A percentile compares a stretch with the other conserved stretches of the same genome.
Conservation (phyloP, 2,888 invertebrate genomes). For the Phyto melanocephala region DNA sequence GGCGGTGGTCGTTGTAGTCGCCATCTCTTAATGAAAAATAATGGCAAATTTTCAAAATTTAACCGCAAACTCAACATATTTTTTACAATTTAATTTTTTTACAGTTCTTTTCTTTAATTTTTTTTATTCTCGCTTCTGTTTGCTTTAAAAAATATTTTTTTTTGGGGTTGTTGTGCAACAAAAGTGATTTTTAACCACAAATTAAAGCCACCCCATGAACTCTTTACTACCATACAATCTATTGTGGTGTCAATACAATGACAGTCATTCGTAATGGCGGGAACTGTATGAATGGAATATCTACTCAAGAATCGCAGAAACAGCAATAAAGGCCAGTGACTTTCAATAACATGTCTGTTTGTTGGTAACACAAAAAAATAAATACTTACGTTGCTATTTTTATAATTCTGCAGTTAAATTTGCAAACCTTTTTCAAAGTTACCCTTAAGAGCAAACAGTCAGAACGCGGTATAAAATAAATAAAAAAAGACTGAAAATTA, state of each 20-base stretch:
- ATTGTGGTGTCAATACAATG: slow-evolving; percentile 22
- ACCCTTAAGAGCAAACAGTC: neutral
- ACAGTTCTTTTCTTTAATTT: neutral
- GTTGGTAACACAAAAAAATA: neutral
- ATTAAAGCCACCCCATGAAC: neutral
- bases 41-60: slow-evolving; percentile 50
- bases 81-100: neutral
- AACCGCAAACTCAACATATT: slow-evolving; percentile 52
- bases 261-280: neutral
- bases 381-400: neutral
- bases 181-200: slow-evolving; percentile 35
- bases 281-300: slow-evolving; percentile 1
- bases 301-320: neutral
- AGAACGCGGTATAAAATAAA: neutral
- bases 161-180: slow-evolving; percentile 48
- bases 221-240: neutral
- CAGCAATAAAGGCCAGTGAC: slow-evolving; percentile 28
- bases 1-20: neutral
- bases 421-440: neutral
- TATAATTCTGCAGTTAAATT: neutral
- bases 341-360: neutral
- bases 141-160: slow-evolving; percentile 32
- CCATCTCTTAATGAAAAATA: slow-evolving; percentile 39
- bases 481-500: neutral
- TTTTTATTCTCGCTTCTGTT: neutral